Conservation (phyloP, 2,888 invertebrate genomes). For the Miltochrista miniata region DNA sequence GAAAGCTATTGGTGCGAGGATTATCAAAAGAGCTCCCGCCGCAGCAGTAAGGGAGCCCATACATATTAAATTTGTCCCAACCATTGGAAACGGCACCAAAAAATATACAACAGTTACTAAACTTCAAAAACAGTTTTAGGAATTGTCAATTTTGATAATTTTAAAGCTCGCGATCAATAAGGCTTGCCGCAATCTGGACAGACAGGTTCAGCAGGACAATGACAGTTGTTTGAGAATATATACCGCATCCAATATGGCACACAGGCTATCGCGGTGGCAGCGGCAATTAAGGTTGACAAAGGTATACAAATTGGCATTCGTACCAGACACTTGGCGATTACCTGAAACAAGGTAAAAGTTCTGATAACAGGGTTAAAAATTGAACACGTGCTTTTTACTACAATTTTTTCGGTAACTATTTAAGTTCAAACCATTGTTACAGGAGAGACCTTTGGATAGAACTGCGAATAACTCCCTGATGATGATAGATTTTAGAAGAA, state of each 20-base stretch:
- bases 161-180: constrained; percentile 19
- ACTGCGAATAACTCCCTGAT: no score
- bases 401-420: no score
- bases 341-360: constrained; percentile 35
- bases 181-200: constrained; percentile 50
- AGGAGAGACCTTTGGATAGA: no score
- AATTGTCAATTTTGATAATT: background rate
- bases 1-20: background rate
- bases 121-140: no score
- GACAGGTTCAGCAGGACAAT: constrained; percentile 41
- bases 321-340: constrained; percentile 1
- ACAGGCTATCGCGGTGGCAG: constrained; percentile 44
- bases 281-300: constrained; percentile 44
- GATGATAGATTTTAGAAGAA: no score
- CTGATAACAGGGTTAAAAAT: background rate
- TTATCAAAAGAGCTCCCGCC: background rate
- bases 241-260: constrained; percentile 45
- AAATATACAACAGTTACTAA: background rate
- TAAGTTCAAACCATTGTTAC: no score
- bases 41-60: background rate
- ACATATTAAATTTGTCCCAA: constrained; percentile 1
- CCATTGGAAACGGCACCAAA: background rate
- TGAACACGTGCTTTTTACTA: no score
- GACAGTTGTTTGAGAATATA: constrained; percentile 39
- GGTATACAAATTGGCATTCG: constrained; percentile 55